Evolutionary conservation across 2,113 vertebrate genomes (phyloP), one percentile per base, ranked within the genome.

Genomic region (Montifringilla adamsi): DNA sequence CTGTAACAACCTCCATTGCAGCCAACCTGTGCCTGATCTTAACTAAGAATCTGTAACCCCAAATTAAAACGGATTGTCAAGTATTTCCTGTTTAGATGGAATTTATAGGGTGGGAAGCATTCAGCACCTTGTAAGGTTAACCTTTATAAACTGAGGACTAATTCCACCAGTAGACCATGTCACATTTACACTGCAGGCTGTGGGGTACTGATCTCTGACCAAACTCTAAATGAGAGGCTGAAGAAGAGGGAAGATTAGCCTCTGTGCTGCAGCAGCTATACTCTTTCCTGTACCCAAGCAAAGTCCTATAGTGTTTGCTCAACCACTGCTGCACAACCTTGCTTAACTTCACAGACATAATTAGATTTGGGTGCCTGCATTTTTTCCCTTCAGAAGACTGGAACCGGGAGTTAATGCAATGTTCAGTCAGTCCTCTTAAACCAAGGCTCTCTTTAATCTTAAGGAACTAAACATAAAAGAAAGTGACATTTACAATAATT

Each of bases 401-500:
- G 55, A 59, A 90, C 52, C 0, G 0, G 24, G 35, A 68, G 60
- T 86, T 94, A 95, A 91, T 82, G 56, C 66, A 84, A 56, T 78
- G 62, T 92, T 95, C 80, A 94, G 30, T 89, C 83, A 92, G 60
- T 55, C 47, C 56, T 92, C 80, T 89, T 86, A 93, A 90, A 84
- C n/a, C 35, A 87, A 92, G 66, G 60, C 23, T 60, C 13, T 84
- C 59, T 94, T 92, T 94, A 89, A 89, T 94, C 56, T 72, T 84
- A 64, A 77, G 52, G 50, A 90, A 84, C 76, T 84, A 84, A 89
- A 89, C 52, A 50, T 84, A 89, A 96, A 92, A 94, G 63, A 74
- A 90, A 63, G 41, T 87, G 91, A 92, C 89, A 84, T 92, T 84
- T 89, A 60, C n/a, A 52, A 52, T 81, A 95, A 93, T 89, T 92